Evolutionary conservation across 2,113 vertebrate species (phyloP).

Genomic region (Genyomyrus donnyi): DNA sequence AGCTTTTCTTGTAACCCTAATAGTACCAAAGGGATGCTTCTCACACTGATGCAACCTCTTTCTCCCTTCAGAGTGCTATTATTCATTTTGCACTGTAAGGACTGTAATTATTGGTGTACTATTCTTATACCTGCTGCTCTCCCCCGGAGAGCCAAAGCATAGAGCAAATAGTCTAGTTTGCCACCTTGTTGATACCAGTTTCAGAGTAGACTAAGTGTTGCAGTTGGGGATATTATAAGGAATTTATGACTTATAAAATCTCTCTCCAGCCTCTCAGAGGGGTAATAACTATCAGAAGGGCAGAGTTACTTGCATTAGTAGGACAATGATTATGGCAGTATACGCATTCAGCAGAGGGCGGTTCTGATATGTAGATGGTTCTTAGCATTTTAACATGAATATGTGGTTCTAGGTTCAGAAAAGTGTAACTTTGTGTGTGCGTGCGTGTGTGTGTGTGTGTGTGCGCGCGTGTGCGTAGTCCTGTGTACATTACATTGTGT

Average conservation of each 20-base stretch:
- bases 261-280: conserved; percentile 26
- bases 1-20: conserved; percentile 37
- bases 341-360: conserved; percentile 36
- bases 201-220: conserved; percentile 16
- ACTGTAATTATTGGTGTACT: conserved; percentile 38
- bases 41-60: conserved; percentile 36
- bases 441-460: not conserved
- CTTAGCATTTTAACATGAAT: not conserved
- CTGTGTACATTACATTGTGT: not conserved
- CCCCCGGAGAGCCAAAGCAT: conserved; percentile 10
- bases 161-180: conserved; percentile 22
- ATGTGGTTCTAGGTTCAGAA: not conserved
- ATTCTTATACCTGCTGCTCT: conserved; percentile 31
- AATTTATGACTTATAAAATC: conserved; percentile 40
- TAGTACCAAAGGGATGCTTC: conserved; percentile 33
- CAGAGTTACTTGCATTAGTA: conserved; percentile 40
- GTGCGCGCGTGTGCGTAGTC: not conserved
- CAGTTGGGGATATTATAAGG: conserved; percentile 26
- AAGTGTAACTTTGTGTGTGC: not conserved
- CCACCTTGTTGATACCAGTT: conserved; percentile 30
- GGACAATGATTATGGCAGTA: conserved; percentile 44
- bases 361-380: conserved; percentile 25
- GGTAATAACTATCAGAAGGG: conserved; percentile 25
- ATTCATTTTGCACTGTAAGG: conserved; percentile 29
- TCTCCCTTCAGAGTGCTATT: conserved; percentile 31